Base-by-base conservation (phyloP, 1,140 invertebrate species). In the Agrypnia vestita region DNA sequence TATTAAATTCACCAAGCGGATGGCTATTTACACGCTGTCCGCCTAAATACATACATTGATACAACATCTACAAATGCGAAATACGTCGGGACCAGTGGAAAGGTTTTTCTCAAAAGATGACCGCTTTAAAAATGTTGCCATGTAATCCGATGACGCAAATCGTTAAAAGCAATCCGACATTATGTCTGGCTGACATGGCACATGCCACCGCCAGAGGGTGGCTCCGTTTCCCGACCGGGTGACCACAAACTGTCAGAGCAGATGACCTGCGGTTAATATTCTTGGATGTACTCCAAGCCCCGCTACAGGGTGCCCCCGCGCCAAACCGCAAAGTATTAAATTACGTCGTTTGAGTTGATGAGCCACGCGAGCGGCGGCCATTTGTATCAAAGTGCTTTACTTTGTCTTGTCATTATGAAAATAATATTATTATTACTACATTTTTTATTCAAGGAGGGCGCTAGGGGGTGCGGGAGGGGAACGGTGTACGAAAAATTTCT, bases 231-330 rank as follows among this genome's bases (percentile, higher is more conserved):
- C 19, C 61, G 19, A 43, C 61, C 19, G 19, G 61, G 61, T 21
- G 61, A 64, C 61, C 61, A 35, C 61, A 64, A 64, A 64, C 61
- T 64, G 61, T 64, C 61, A 43, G 61, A 12, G 10, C 61, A 64
- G 61, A 64, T 64, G 61, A 64, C 61, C 61, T 64, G 61, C 35
- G 61, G 61, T 64, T 64, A 64, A 64, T 64, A 64, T 64, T 13
- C 61, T 64, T 64, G 61, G 61, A 64, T 64, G 25, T 35, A 64
- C 35, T 64, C 61, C 61, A 64, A 64, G 15, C 55, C 25, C 25
- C 25, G 6, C 49, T 51, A 51, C 49, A 51, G 49, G 49, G 49
- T 51, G 49, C 6, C 25, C 25, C 55, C 15, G 15, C 15, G 55
- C 55, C 55, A 59, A 59, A 64, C 61, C 61, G 61, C 61, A 19